Evolutionary conservation across 2,113 vertebrate genomes (phyloP).

Genomic region (Antechinus stuartii): DNA sequence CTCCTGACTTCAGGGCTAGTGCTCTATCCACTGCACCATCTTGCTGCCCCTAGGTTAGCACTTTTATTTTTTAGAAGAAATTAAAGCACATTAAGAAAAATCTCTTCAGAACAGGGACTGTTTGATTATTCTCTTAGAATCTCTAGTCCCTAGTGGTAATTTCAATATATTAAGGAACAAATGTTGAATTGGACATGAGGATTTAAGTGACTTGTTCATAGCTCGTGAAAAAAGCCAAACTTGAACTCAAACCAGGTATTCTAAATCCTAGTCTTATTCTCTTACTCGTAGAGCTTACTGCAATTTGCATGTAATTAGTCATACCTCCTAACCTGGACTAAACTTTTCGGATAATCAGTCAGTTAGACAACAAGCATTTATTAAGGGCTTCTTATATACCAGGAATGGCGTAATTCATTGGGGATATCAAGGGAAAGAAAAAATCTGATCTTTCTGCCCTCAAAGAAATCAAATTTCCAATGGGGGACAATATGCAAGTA

Average conservation of each 20-base stretch:
- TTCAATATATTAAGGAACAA: not conserved
- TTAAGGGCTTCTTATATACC: not conserved
- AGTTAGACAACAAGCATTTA: conserved; percentile 7
- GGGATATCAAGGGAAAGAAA: not conserved
- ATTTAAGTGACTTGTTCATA: not conserved
- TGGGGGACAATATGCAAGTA: not conserved
- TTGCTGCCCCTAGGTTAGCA: not conserved
- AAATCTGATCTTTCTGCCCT: not conserved
- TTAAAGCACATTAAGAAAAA: not conserved
- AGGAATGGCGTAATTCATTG: not conserved
- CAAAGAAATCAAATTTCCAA: not conserved
- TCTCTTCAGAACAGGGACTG: not conserved
- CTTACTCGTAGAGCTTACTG: not conserved
- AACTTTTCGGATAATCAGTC: not conserved
- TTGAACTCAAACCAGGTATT: not conserved
- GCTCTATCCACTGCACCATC: too few species aligned
- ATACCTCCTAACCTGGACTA: not conserved
- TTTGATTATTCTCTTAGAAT: not conserved
- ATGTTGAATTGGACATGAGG: not conserved
- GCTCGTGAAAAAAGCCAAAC: not conserved
- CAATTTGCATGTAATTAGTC: not conserved
- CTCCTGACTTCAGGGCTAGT: too few species aligned
- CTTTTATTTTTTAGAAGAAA: not conserved
- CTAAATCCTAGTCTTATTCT: not conserved
- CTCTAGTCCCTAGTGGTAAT: not conserved